Evolutionary conservation across 2,888 invertebrate genomes (phyloP).

Genomic region (Drosophila flavopinicola): DNA sequence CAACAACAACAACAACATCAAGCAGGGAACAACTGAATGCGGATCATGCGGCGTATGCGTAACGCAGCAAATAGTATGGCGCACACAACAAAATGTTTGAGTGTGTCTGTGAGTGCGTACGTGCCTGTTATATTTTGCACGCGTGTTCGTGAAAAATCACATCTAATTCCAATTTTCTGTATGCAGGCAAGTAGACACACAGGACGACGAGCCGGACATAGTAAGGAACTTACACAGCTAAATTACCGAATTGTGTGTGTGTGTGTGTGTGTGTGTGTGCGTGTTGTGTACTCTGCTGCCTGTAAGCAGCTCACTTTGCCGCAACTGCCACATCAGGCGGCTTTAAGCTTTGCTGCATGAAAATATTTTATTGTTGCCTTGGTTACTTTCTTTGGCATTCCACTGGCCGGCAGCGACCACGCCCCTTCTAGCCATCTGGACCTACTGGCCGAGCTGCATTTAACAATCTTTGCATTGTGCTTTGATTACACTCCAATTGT

Average conservation of each 20-base stretch:
- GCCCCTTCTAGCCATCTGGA: slow-evolving; percentile 12
- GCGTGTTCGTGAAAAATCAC: slow-evolving; percentile 46
- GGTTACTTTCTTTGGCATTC: slow-evolving; percentile 26
- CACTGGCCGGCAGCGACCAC: slow-evolving; percentile 3
- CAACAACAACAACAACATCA: slow-evolving; percentile 11
- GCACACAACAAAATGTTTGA: background rate
- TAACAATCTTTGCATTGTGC: slow-evolving; percentile 60
- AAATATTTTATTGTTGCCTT: slow-evolving; percentile 37
- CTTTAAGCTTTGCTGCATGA: slow-evolving; percentile 50
- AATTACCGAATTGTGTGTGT: slow-evolving; percentile 1
- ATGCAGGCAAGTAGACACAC: slow-evolving; percentile 1
- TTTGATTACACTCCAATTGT: slow-evolving; percentile 62
- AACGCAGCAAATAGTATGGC: slow-evolving; percentile 35
- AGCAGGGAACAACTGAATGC: background rate
- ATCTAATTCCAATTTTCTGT: slow-evolving; percentile 50
- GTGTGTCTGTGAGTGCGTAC: slow-evolving; percentile 2
- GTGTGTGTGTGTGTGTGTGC: slow-evolving; percentile 2
- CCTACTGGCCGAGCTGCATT: slow-evolving; percentile 33
- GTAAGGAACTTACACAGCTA: background rate
- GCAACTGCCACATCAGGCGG: slow-evolving; percentile 18
- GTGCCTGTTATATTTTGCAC: slow-evolving; percentile 13
- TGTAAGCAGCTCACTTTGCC: slow-evolving; percentile 11
- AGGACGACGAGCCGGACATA: no score
- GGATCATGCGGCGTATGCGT: slow-evolving; percentile 43
- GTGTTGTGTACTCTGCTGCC: no score